These are phyloP conservation scores for Mus caroli DNA, from an alignment of 2,797 vertebrate genomes.

Conservation along the genomic window DNA sequence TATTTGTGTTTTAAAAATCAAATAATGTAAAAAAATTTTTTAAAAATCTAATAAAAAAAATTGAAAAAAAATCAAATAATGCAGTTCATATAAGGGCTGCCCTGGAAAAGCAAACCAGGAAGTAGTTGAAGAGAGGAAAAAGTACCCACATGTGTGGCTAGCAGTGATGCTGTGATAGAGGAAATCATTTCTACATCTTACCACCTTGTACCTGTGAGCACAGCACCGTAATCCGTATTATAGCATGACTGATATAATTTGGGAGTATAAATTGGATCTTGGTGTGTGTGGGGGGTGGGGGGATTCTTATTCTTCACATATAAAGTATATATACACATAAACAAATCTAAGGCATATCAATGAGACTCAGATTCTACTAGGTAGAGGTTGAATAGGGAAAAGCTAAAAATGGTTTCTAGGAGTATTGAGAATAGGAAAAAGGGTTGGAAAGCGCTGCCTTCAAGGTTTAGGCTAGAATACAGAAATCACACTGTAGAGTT, in stretches of 20 bases:
- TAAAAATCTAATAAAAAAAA: too few relatives aligned
- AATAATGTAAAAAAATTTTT: too few relatives aligned
- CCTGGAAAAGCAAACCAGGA: conserved; percentile 5
- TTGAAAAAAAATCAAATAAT: not conserved
- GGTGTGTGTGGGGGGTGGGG: not conserved
- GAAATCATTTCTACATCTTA: not conserved
- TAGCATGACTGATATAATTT: not conserved
- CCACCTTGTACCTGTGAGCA: not conserved
- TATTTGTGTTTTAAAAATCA: not conserved
- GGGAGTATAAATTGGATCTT: not conserved
- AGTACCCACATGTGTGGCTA: not conserved
- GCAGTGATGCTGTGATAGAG: not conserved
- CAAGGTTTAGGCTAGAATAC: not conserved
- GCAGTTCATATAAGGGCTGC: not conserved
- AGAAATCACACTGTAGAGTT: not conserved
- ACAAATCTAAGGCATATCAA: not conserved
- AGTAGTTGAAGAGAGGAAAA: not conserved
- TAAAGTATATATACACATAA: not conserved
- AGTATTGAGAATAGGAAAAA: not conserved
- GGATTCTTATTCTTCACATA: not conserved
- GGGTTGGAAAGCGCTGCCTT: not conserved
- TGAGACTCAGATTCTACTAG: conserved; percentile 12
- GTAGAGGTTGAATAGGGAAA: not conserved
- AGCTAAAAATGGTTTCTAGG: not conserved
- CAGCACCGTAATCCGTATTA: not conserved